Evolutionary conservation across 2,113 vertebrate genomes (phyloP).

Genomic region (Chinchilla lanigera): DNA sequence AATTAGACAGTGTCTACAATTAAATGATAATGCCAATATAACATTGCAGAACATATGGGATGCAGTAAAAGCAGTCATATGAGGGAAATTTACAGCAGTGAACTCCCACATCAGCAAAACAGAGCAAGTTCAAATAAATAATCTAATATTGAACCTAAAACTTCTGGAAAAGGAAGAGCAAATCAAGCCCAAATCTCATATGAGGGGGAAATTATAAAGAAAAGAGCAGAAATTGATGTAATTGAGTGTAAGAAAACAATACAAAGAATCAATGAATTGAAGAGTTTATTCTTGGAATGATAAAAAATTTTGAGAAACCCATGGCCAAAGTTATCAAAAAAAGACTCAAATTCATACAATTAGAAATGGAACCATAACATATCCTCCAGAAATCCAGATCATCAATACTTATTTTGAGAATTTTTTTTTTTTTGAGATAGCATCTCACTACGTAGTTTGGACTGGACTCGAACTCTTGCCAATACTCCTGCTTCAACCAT

Average conservation of each 20-base stretch:
- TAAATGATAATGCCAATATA: too few relatives aligned
- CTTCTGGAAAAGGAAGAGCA: not conserved
- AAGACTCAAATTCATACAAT: not conserved
- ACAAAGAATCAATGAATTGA: not conserved
- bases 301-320: too few relatives aligned
- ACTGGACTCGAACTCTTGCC: not conserved
- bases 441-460: not conserved
- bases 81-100: too few relatives aligned
- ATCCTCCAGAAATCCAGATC: not conserved
- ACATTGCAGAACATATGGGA: too few relatives aligned
- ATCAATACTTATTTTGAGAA: not conserved
- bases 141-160: not conserved
- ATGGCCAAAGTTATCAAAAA: not conserved
- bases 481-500: not conserved
- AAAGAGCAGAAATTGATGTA: not conserved
- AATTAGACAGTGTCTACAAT: too few relatives aligned
- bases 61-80: too few relatives aligned
- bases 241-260: not conserved
- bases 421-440: not conserved
- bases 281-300: not conserved
- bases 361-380: not conserved
- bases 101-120: too few relatives aligned
- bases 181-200: not conserved
- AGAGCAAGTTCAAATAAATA: not conserved
- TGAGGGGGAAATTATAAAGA: not conserved